Conservation (phyloP, 2,113 vertebrate species). For the Etheostoma cragini region DNA sequence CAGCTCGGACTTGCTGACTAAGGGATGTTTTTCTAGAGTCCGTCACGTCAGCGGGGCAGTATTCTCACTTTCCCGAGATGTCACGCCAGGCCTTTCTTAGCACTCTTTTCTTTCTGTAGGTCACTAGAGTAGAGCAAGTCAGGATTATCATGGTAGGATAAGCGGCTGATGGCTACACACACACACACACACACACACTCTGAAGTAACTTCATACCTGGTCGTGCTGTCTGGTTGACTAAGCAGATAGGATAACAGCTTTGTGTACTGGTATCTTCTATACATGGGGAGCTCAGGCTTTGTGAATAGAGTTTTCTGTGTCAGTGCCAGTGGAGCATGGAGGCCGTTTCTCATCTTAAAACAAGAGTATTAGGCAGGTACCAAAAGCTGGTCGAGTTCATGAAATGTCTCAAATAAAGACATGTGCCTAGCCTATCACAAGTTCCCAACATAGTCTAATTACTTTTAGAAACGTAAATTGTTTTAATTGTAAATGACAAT, state of each 20-base stretch:
- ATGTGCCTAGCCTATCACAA: no score
- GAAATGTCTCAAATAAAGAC: not conserved
- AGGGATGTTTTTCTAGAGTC: slow-evolving; percentile 2
- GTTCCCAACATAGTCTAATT: no score
- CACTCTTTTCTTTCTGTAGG: slow-evolving; percentile 15
- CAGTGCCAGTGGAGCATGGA: not conserved
- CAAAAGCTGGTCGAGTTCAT: not conserved
- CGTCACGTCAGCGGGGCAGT: not conserved
- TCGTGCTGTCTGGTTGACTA: slow-evolving; percentile 31
- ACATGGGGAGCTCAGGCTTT: slow-evolving; percentile 7
- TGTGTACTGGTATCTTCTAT: slow-evolving; percentile 8
- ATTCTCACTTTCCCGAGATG: slow-evolving; percentile 25
- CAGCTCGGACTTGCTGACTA: not conserved
- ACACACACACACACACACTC: slow-evolving; percentile 1
- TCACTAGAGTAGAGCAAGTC: slow-evolving; percentile 60
- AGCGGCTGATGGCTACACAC: not conserved
- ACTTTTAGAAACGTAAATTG: no score
- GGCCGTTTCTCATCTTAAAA: not conserved
- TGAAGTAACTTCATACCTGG: slow-evolving; percentile 44
- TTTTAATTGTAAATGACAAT: no score
- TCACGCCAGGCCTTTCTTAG: not conserved
- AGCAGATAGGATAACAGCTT: slow-evolving; percentile 48
- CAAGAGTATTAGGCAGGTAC: not conserved
- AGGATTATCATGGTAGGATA: slow-evolving; percentile 60
- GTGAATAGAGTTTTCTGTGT: slow-evolving; percentile 44